Evolutionary conservation across 1,140 invertebrate genomes (phyloP).

Genomic region (Saxidomus purpurata): DNA sequence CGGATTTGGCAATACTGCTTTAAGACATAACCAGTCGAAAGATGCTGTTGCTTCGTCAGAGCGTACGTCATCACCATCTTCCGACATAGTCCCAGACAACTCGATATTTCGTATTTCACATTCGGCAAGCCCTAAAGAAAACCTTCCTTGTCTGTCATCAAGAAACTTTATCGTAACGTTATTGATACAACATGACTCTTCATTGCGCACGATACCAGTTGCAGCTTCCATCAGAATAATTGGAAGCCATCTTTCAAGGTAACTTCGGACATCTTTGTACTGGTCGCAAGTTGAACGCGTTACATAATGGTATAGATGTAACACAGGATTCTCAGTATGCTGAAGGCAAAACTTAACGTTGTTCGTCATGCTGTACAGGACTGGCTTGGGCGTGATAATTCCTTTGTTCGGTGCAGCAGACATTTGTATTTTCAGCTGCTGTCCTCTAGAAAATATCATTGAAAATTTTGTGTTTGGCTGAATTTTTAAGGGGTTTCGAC

Average conservation of each 20-base stretch:
- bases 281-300: conserved; percentile 29
- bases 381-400: conserved; percentile 64
- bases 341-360: conserved; percentile 72
- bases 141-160: conserved; percentile 53
- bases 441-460: conserved; percentile 66
- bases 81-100: conserved; percentile 54
- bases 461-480: conserved; percentile 64
- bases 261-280: conserved; percentile 52
- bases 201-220: conserved; percentile 37
- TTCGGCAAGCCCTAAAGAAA: conserved; percentile 35
- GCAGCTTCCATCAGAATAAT: conserved; percentile 76
- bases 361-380: conserved; percentile 67
- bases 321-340: conserved; percentile 72
- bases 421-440: conserved; percentile 71
- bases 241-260: conserved; percentile 71
- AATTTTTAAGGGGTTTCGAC: conserved; percentile 1
- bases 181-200: conserved; percentile 65
- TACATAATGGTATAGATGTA: conserved; percentile 56
- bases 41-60: neutral
- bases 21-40: conserved; percentile 54
- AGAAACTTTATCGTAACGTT: conserved; percentile 46
- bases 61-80: conserved; percentile 37
- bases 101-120: conserved; percentile 67
- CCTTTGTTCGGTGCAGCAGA: conserved; percentile 63
- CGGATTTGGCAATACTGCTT: neutral